Percentiles rank a stretch among this genome's conserved stretches.
These are phyloP conservation scores for Willisornis vidua DNA, from an alignment of 2,113 vertebrate species.

Conservation along the genomic window DNA sequence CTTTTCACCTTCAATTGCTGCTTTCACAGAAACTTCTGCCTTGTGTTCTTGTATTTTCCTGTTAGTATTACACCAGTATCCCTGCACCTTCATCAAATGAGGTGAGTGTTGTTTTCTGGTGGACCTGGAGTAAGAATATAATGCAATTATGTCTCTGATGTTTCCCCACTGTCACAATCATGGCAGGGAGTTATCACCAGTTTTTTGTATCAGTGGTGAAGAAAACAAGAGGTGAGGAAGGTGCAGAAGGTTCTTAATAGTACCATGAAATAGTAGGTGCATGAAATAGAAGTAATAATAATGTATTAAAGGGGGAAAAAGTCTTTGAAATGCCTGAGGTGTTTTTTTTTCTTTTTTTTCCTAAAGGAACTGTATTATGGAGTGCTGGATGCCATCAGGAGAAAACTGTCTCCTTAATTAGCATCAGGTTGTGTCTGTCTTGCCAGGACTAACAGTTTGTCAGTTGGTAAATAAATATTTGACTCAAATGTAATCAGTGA, in stretches of 20 bases:
- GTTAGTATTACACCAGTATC: neutral
- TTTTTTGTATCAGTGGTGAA: neutral
- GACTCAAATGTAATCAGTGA: conserved; percentile 39
- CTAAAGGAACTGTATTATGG: neutral
- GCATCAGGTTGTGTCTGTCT: neutral
- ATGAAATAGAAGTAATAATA: neutral
- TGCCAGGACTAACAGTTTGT: conserved; percentile 31
- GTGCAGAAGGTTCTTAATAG: neutral
- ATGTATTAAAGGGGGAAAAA: neutral
- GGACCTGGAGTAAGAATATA: neutral
- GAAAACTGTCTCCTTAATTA: conserved; percentile 26
- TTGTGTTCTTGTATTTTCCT: neutral
- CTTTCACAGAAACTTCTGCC: neutral
- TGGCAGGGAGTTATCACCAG: neutral
- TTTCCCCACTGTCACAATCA: neutral
- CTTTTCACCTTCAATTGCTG: neutral
- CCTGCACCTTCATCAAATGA: neutral
- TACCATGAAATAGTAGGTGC: neutral
- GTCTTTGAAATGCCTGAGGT: neutral
- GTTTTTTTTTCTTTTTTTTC: neutral
- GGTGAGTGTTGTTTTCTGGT: neutral
- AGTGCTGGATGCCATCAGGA: neutral
- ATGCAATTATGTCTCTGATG: neutral
- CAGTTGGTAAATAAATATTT: conserved; percentile 51
- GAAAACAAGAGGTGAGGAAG: neutral